Base-by-base conservation (phyloP, 2,113 vertebrate genomes). In the Edolisoma coerulescens region DNA sequence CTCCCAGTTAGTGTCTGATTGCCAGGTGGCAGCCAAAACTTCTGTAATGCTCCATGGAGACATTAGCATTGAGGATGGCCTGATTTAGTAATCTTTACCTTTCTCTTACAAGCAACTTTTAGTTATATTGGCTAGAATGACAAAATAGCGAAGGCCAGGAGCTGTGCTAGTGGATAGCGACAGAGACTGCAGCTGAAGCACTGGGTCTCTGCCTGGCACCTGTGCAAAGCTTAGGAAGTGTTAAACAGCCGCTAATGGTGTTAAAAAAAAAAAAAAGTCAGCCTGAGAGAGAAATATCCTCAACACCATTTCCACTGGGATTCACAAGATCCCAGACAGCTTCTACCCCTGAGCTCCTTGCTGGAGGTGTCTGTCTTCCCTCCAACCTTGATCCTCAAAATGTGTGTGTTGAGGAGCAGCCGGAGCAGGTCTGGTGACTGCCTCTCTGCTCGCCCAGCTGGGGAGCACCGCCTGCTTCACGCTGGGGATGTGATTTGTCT, bases 401-500 rank as follows among this genome's bases (percentile, higher is more conserved):
- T 6, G 3, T 14, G 10, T 45, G n/a, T 12, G 21, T 4, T 60
- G 60, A 81, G 68, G 59, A 81, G 41, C n/a, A 20, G 50, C 16
- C 18, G 26, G 22, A 60, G 50, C 17, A 33, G 26, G 20, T 27
- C 1, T 9, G 35, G 13, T 6, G 54, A 37, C 39, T 2, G 1
- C 9, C 21, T 21, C 33, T 47, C 24, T 24, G 30, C 22, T 64
- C 0, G 0, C 39, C 59, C 21, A 35, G 10, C 37, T 35, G 27
- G 57, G 21, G 12, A 69, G 7, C 54, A 27, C 28, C 3, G 1
- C 11, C 44, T 4, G 0, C 71, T 57, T 44, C 7, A 0, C 33
- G 3, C 28, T 9, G 11, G 33, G 22, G 7, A 20, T 1, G 0
- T 17, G 42, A 17, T 41, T 39, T n/a, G 13, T 60, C 44, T 47